Evolutionary conservation across 53 echinoderm and acorn worm species (phyloP).

Genomic region (Arbacia lixula): DNA sequence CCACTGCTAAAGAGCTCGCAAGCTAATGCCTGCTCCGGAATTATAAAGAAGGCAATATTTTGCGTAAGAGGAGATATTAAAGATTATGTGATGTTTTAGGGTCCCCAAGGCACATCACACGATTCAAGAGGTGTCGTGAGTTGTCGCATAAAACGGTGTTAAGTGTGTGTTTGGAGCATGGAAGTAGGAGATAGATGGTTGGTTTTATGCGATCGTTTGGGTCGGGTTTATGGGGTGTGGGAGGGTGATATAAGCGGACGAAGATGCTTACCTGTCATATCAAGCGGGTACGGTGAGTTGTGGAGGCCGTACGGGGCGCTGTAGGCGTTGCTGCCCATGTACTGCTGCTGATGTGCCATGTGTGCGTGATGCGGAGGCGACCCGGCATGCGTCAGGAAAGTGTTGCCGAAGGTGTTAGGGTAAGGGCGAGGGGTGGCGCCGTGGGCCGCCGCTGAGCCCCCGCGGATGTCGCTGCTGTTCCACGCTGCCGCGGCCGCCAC

Average conservation of each 20-base stretch:
- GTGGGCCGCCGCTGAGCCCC: conserved; percentile 55
- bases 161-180: background rate
- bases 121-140: conserved; percentile 4
- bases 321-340: conserved; percentile 77
- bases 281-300: conserved; percentile 91
- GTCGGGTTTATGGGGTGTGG: conserved; percentile 41
- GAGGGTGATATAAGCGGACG: background rate
- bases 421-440: conserved; percentile 71
- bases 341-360: conserved; percentile 78
- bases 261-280: conserved; percentile 90
- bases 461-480: conserved; percentile 63
- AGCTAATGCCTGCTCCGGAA: background rate
- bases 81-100: conserved; percentile 12
- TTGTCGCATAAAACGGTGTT: conserved; percentile 37
- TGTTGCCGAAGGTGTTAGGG: conserved; percentile 73
- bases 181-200: conserved; percentile 35
- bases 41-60: background rate
- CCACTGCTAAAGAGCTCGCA: background rate
- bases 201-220: conserved; percentile 59
- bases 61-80: conserved; percentile 13
- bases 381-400: conserved; percentile 74
- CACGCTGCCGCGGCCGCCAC: conserved; percentile 63
- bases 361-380: conserved; percentile 63
- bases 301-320: conserved; percentile 79
- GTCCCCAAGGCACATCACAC: conserved; percentile 18